A percentile compares a stretch with the other conserved stretches of the same genome.
Evolutionary conservation across 2,113 vertebrate species (phyloP).

Genomic region (Oryzias javanicus): DNA sequence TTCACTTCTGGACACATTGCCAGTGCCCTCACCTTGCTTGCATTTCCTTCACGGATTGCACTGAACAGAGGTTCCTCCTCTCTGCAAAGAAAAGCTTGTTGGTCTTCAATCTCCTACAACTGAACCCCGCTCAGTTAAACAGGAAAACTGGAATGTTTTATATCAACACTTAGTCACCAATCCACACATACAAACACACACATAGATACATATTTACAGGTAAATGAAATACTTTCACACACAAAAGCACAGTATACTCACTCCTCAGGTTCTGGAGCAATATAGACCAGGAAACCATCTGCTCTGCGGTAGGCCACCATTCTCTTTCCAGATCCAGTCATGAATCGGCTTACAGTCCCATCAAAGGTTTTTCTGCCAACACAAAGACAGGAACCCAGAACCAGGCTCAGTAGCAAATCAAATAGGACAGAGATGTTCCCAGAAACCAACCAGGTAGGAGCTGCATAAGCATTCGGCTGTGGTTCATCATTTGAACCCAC

Average conservation of each 20-base stretch:
- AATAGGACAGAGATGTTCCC: neutral
- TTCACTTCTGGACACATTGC: constrained; percentile 70
- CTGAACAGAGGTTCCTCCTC: constrained; percentile 67
- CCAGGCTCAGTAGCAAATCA: constrained; percentile 11
- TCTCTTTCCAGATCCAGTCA: constrained; percentile 70
- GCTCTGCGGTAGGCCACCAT: constrained; percentile 80
- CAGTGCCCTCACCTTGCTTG: constrained; percentile 71
- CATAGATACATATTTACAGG: neutral
- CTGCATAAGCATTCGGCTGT: too few relatives aligned
- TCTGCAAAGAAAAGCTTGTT: constrained; percentile 33
- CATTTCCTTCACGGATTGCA: constrained; percentile 64
- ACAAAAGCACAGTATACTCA: constrained; percentile 77
- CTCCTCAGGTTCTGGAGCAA: constrained; percentile 74
- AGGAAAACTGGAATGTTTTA: too few relatives aligned
- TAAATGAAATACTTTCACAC: neutral
- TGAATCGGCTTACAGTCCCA: constrained; percentile 62
- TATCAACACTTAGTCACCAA: too few relatives aligned
- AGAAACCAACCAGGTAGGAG: neutral
- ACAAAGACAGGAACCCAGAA: constrained; percentile 11
- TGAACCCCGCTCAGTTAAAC: too few relatives aligned
- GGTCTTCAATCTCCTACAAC: neutral
- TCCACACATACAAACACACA: too few relatives aligned
- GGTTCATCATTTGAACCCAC: too few relatives aligned
- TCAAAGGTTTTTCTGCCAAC: constrained; percentile 48
- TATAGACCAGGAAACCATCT: constrained; percentile 73